Conservation (phyloP, 2,888 invertebrate genomes). For the Diabrotica balteata region DNA sequence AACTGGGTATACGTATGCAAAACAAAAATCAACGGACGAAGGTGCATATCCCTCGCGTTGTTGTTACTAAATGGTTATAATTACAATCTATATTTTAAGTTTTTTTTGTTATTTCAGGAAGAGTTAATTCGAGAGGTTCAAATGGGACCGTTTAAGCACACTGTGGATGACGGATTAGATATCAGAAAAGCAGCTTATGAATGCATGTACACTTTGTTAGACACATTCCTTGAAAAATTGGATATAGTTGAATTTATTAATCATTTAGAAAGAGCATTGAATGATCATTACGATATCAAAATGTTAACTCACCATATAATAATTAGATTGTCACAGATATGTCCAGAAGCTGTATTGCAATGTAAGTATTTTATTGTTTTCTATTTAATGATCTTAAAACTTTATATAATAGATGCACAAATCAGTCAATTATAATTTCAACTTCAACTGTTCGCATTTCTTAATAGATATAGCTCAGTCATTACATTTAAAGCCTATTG, state of each 20-base stretch:
- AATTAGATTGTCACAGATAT: constrained; percentile 88
- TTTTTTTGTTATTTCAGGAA: constrained; percentile 67
- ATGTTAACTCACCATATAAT: constrained; percentile 99
- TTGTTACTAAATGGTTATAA: too few relatives aligned
- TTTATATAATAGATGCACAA: too few relatives aligned
- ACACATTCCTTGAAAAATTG: constrained; percentile 92
- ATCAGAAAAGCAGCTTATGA: constrained; percentile 98
- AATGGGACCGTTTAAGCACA: constrained; percentile 99
- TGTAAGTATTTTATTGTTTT: constrained; percentile 66
- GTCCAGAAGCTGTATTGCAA: constrained; percentile 92
- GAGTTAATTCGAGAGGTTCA: constrained; percentile 98
- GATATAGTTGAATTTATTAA: constrained; percentile 97
- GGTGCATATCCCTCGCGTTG: too few relatives aligned
- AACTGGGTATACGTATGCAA: too few relatives aligned
- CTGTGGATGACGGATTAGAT: constrained; percentile 97
- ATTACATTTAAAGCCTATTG: too few relatives aligned
- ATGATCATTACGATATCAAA: constrained; percentile 94
- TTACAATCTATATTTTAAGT: too few relatives aligned
- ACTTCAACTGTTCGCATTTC: too few relatives aligned
- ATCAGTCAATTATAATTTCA: too few relatives aligned
- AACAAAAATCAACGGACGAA: too few relatives aligned
- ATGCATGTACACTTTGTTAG: constrained; percentile 98
- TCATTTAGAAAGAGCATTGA: constrained; percentile 94
- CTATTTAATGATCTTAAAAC: neutral
- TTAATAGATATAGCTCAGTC: too few relatives aligned